These are phyloP conservation scores for Copidosoma floridanum DNA, from an alignment of 1,140 invertebrate species.

Conservation along the genomic window DNA sequence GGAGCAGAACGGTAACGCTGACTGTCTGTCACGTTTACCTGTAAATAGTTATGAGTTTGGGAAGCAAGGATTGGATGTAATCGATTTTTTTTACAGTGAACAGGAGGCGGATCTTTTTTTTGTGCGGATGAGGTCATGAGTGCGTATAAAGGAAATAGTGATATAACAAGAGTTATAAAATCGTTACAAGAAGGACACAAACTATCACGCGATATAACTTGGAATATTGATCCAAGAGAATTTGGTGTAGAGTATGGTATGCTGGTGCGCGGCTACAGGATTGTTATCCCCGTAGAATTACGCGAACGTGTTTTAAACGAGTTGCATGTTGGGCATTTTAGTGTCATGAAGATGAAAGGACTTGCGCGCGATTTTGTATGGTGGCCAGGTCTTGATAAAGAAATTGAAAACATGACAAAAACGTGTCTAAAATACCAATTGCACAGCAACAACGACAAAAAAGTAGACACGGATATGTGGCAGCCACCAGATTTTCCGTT, in stretches of 20 bases:
- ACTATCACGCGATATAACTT: not conserved
- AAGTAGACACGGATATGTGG: constrained; percentile 29
- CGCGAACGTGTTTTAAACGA: constrained; percentile 43
- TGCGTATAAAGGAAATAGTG: too few species aligned
- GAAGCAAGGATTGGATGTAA: constrained; percentile 1
- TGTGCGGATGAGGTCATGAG: not conserved
- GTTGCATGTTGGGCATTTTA: constrained; percentile 54
- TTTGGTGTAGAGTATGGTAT: constrained; percentile 5
- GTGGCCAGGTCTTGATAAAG: constrained; percentile 54
- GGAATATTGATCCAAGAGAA: not conserved
- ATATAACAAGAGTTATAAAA: not conserved
- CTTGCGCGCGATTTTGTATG: constrained; percentile 55
- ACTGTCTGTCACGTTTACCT: constrained; percentile 29
- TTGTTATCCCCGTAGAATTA: constrained; percentile 46
- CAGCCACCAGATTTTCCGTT: constrained; percentile 16
- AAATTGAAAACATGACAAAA: constrained; percentile 44
- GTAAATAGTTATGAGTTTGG: not conserved
- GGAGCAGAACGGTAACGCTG: constrained; percentile 28
- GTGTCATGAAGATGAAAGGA: constrained; percentile 58
- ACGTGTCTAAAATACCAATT: constrained; percentile 39
- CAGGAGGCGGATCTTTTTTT: not conserved
- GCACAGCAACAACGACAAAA: constrained; percentile 22
- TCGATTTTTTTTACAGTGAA: not conserved
- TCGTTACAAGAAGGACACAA: not conserved
- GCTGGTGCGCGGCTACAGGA: constrained; percentile 17